phyloP scores from a whole-genome alignment of 92 coral and sea anemone species.

The Galaxea fascicularis region DNA sequence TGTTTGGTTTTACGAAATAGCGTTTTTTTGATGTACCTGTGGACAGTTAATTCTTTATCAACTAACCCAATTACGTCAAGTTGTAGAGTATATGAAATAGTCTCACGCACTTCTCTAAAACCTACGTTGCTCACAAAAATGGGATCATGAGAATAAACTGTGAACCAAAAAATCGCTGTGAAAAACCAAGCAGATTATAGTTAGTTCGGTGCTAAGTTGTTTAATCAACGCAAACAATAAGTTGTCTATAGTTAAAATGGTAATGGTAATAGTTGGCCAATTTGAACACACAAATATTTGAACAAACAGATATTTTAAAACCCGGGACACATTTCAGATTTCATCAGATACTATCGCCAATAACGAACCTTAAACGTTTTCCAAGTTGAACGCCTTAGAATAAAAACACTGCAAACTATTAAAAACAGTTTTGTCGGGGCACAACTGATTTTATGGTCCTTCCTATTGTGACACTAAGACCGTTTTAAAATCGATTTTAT shows the following conservation, averaged over 20 bases:
- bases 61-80: background rate
- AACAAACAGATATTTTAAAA: constrained; percentile 1
- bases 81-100: background rate
- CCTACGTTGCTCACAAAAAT: background rate
- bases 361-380: background rate
- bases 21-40: background rate
- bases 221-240: background rate
- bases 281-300: constrained; percentile 9
- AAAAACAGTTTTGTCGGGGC: background rate
- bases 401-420: background rate
- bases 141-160: background rate
- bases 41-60: background rate
- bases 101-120: background rate
- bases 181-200: background rate
- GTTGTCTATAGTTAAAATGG: background rate
- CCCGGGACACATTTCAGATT: background rate
- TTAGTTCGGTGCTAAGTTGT: background rate
- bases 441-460: background rate
- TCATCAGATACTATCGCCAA: background rate
- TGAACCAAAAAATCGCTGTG: background rate
- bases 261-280: background rate
- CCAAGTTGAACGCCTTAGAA: background rate
- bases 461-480: background rate
- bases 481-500: background rate
- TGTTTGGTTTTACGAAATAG: background rate